These are phyloP conservation scores for Passer montanus DNA, from an alignment of 2,113 vertebrate genomes.

Conservation along the genomic window DNA sequence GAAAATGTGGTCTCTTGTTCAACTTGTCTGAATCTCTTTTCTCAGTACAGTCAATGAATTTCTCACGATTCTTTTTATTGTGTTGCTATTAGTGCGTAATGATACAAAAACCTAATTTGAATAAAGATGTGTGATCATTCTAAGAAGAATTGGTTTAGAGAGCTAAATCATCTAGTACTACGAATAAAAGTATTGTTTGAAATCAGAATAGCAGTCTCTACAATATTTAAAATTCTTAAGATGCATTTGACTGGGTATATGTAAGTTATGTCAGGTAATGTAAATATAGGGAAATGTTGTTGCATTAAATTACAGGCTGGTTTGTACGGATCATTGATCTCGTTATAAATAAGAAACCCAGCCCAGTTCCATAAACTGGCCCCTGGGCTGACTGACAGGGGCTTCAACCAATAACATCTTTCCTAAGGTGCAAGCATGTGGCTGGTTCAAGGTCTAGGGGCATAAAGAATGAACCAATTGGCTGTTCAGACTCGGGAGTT, in stretches of 20 bases:
- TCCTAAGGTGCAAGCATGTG: neutral
- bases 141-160: neutral
- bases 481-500: neutral
- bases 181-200: neutral
- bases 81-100: neutral
- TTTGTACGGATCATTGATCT: neutral
- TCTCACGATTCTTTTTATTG: neutral
- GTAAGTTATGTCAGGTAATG: neutral
- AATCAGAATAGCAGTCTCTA: neutral
- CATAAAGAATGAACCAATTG: neutral
- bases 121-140: neutral
- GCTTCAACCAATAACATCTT: neutral
- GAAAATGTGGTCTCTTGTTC: neutral
- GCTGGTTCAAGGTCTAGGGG: neutral
- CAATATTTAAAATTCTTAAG: neutral
- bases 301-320: neutral
- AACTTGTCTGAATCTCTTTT: neutral
- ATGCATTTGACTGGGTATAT: neutral
- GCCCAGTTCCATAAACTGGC: neutral
- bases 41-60: neutral
- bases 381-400: neutral
- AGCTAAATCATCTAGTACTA: neutral
- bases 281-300: neutral
- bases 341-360: neutral
- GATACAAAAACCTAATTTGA: neutral